These are phyloP conservation scores for Prosapia bicincta DNA, from an alignment of 2,888 invertebrate genomes.

Conservation along the genomic window DNA sequence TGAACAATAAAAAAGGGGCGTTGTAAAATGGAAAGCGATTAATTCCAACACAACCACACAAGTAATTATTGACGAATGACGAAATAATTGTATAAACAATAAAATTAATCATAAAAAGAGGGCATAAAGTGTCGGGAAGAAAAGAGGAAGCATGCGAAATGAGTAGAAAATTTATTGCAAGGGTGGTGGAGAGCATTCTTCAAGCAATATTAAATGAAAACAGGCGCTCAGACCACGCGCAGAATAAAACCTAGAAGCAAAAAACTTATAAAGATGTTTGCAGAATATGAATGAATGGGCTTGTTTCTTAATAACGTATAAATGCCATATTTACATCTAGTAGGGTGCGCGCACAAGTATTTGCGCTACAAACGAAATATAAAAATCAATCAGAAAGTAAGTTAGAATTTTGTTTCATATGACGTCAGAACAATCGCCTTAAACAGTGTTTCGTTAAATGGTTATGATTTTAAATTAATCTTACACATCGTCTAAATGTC, in stretches of 20 bases:
- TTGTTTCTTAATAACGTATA: background rate
- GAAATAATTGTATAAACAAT: conserved; percentile 1
- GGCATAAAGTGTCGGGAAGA: conserved; percentile 17
- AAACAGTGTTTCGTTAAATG: too few species aligned
- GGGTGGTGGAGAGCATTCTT: conserved; percentile 18
- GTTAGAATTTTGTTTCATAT: too few species aligned
- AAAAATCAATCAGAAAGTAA: too few species aligned
- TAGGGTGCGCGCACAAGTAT: too few species aligned
- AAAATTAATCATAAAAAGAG: conserved; percentile 25
- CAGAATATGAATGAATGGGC: background rate
- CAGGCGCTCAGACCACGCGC: conserved; percentile 5
- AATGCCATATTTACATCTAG: background rate
- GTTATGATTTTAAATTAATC: too few species aligned
- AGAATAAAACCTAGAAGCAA: background rate
- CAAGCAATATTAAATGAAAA: conserved; percentile 21
- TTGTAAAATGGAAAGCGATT: background rate
- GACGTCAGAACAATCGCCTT: too few species aligned
- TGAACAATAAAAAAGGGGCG: background rate
- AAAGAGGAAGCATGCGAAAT: conserved; percentile 26
- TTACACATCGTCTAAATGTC: too few species aligned
- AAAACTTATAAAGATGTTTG: conserved; percentile 2
- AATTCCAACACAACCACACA: background rate
- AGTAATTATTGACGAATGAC: background rate
- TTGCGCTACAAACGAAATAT: too few species aligned
- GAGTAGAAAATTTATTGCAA: conserved; percentile 26